phyloP scores from a whole-genome alignment of 2,888 invertebrate genomes.

The Mystacides longicornis region DNA sequence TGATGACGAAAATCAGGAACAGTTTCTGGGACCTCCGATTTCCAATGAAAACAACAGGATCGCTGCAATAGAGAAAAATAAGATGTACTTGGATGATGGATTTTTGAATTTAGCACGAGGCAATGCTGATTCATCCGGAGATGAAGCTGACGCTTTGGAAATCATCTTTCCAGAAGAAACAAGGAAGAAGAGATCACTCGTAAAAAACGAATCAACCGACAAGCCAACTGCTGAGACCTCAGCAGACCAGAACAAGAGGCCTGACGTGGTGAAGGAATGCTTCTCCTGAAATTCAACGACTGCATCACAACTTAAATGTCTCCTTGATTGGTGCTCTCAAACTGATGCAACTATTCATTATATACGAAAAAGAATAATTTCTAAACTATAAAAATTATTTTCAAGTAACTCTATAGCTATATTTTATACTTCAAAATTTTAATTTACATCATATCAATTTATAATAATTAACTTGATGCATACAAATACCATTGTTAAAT shows the following conservation, averaged over 20 bases:
- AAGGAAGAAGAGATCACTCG: constrained; percentile 21
- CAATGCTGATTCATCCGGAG: constrained; percentile 10
- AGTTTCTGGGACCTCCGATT: background rate
- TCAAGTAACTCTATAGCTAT: too few species aligned
- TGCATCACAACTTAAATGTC: background rate
- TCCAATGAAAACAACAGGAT: constrained; percentile 9
- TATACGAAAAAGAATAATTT: background rate
- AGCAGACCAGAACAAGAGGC: constrained; percentile 7
- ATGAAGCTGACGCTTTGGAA: constrained; percentile 15
- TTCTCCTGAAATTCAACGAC: constrained; percentile 9
- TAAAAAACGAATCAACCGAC: background rate
- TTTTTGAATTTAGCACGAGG: constrained; percentile 16
- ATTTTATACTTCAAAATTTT: too few species aligned
- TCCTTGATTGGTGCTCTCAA: constrained; percentile 9
- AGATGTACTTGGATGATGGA: constrained; percentile 19
- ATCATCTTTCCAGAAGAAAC: constrained; percentile 21
- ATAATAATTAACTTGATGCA: too few species aligned
- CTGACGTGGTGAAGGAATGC: background rate
- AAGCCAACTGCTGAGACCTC: background rate
- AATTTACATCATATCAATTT: too few species aligned
- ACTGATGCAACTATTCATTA: constrained; percentile 7
- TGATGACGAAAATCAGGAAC: constrained; percentile 6
- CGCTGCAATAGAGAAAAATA: constrained; percentile 5
- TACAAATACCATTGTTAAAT: too few species aligned
- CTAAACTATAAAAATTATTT: constrained; percentile 8